Percentiles rank a stretch among this genome's conserved stretches.
phyloP scores from a whole-genome alignment of 2,113 vertebrate genomes.

The Tupaia chinensis region DNA sequence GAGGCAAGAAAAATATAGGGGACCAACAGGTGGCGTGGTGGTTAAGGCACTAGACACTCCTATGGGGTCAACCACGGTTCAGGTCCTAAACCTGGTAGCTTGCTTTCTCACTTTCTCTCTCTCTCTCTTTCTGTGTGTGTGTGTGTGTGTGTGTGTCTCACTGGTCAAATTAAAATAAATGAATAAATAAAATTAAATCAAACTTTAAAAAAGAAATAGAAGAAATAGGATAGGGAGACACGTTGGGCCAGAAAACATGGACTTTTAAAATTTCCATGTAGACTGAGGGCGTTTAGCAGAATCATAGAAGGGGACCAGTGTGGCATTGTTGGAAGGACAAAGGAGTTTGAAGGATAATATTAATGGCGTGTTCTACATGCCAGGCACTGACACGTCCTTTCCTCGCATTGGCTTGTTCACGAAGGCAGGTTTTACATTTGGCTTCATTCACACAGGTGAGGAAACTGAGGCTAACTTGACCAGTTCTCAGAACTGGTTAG shows the following conservation, averaged over 20 bases:
- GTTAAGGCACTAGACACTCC: no score
- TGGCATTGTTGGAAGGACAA: background rate
- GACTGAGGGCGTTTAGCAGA: background rate
- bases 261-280: background rate
- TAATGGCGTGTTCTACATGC: rapidly evolving
- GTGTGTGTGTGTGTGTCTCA: no score
- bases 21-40: no score
- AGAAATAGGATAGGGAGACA: background rate
- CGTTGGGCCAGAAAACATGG: background rate
- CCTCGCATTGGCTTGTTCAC: background rate
- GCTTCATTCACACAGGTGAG: background rate
- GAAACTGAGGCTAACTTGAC: background rate
- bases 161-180: no score
- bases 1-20: background rate
- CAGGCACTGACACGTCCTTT: background rate
- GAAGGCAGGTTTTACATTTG: background rate
- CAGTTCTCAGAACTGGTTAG: background rate
- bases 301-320: background rate
- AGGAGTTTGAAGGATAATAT: background rate
- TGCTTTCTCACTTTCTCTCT: no score
- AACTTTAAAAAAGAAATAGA: background rate
- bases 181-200: no score
- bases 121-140: no score
- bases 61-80: no score
- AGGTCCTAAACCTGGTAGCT: no score